A percentile compares a stretch with the other conserved stretches of the same genome.
Evolutionary conservation across 2,888 invertebrate genomes (phyloP).

Genomic region (Odontothrips loti): DNA sequence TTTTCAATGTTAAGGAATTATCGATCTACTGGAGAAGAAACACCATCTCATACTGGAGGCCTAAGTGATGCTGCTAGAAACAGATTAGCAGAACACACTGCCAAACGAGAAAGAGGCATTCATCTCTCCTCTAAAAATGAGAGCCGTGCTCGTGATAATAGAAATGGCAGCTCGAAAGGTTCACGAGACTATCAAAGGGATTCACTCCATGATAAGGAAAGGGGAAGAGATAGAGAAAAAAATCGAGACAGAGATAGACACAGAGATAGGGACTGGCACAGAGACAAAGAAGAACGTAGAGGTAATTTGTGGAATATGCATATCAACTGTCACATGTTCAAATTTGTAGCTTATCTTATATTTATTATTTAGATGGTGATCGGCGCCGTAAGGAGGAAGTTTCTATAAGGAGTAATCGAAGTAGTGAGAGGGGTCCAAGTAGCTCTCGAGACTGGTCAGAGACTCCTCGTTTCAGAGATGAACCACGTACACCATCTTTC

Average conservation of each 20-base stretch:
- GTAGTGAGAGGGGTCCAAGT: background rate
- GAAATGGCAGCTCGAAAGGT: constrained; percentile 34
- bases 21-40: constrained; percentile 75
- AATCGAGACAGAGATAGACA: constrained; percentile 42
- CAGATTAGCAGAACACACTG: constrained; percentile 40
- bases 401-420: background rate
- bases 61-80: constrained; percentile 67
- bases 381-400: background rate
- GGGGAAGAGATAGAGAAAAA: constrained; percentile 41
- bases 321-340: background rate
- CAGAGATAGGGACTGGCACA: constrained; percentile 44
- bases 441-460: constrained; percentile 40
- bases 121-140: constrained; percentile 62
- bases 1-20: constrained; percentile 57
- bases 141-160: constrained; percentile 42
- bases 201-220: constrained; percentile 36
- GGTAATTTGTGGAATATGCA: constrained; percentile 33
- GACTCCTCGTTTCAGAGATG: constrained; percentile 70
- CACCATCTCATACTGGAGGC: constrained; percentile 91
- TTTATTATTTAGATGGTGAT: background rate
- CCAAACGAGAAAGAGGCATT: constrained; percentile 64
- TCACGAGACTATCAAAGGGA: constrained; percentile 44
- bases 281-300: constrained; percentile 38
- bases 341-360: background rate
- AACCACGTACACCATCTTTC: constrained; percentile 77